Base-by-base conservation (phyloP, 2,888 invertebrate species). In the Tinea pellionella region DNA sequence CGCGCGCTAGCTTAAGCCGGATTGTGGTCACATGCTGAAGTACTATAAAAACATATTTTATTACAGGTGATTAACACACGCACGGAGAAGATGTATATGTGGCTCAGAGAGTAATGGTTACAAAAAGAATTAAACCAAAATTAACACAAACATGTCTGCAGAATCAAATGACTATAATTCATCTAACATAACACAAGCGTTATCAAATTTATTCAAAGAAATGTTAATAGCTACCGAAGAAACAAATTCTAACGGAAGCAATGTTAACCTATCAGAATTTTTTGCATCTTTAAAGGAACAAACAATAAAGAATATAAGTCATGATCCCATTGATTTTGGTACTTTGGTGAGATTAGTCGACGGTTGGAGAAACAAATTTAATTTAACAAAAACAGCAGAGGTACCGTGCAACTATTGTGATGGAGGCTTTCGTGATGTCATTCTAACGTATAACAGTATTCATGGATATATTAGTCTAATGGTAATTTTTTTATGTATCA, bases 391-490 rank as follows among this genome's bases (percentile, higher is more conserved):
- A 61, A 63, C 73, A 0, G 63, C 66, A 1, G 85, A 85, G 59
- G 58, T 71, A 0, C 60, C 72, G 0, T 87, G 87, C 61, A 78
- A 81, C 63, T 91, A 91, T 72, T 92, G 92, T 66, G 89, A 88
- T 43, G 90, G 90, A 0, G 80, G 78, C 57, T 81, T 92, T 60
- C 84, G 89, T 51, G 89, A 91, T 56, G 74, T 92, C 61, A 82
- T 92, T 15, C 71, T 88, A 1, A 86, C 87, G 0, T 95, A 95
- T 75, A 90, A 90, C 63, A 81, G 90, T 59, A 89, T 92, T 62
- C 97, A 97, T 75, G 95, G 96, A 62, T 96, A 95, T 75, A 89
- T 94, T 63, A 93, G 95, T 59, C 87, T 96, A 12, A 84, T 93
- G 66, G 95, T 97, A 70, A 89, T 90, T 86, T 68, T 56, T 13